These are phyloP conservation scores for Thaumetopoea pityocampa DNA, from an alignment of 1,140 invertebrate genomes.

Conservation along the genomic window DNA sequence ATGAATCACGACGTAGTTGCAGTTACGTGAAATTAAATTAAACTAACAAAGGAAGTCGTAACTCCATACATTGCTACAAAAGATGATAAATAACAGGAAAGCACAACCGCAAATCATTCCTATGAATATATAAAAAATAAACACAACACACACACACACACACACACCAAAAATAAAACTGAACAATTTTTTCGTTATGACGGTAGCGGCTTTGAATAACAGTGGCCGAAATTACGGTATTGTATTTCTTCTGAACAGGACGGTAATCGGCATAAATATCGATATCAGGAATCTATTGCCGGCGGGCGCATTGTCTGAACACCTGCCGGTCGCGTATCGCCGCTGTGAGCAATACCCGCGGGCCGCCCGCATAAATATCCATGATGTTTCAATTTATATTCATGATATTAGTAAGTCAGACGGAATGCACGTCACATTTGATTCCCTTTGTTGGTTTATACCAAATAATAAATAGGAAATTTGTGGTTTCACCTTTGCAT, in stretches of 20 bases:
- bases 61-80: too few relatives aligned
- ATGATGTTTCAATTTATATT: slow-evolving; percentile 76
- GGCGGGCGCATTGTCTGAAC: slow-evolving; percentile 63
- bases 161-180: too few relatives aligned
- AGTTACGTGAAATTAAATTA: too few relatives aligned
- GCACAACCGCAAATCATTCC: slow-evolving; percentile 5
- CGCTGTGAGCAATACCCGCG: slow-evolving; percentile 56
- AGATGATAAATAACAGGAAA: too few relatives aligned
- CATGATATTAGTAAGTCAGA: slow-evolving; percentile 73
- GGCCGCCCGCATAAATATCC: slow-evolving; percentile 66
- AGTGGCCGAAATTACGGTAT: slow-evolving; percentile 37
- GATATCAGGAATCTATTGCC: slow-evolving; percentile 64
- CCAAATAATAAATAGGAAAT: slow-evolving; percentile 45
- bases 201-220: slow-evolving; percentile 23
- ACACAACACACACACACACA: slow-evolving; percentile 1
- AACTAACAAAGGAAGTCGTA: too few relatives aligned
- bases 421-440: slow-evolving; percentile 68
- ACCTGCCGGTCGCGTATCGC: slow-evolving; percentile 51
- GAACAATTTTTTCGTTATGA: slow-evolving; percentile 17
- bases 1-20: too few relatives aligned
- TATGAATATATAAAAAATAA: slow-evolving; percentile 4
- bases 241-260: slow-evolving; percentile 50
- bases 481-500: too few relatives aligned
- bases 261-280: slow-evolving; percentile 70
- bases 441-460: slow-evolving; percentile 69